Evolutionary conservation across 53 echinoderm and acorn worm species (phyloP), one percentile per base, ranked within the genome.

Genomic region (Paelopatides confundens): DNA sequence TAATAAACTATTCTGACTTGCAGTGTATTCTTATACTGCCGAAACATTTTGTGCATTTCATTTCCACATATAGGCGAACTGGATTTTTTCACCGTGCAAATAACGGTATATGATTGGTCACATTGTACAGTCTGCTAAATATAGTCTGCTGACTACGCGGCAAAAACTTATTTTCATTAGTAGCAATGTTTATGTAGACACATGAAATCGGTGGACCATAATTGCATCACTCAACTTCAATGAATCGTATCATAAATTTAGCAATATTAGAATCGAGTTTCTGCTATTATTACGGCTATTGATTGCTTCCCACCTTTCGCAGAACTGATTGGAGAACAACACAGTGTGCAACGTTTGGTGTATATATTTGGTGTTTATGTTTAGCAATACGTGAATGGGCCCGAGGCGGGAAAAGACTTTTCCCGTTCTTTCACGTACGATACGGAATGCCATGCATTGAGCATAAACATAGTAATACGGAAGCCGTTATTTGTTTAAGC

Each of bases 401-500:
- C 58, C 24, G 58, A 58, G 58, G 58, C 58, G 24, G 58, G 58
- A 58, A 6, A 58, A 23, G 58, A 58, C n/a, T 58, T 58, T 23
- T 5, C 21, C 58, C 21, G 58, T 21, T 58, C n/a, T 58, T 58
- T 23, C 58, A 58, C 58, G 58, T 58, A 58, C 58, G 58, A 58
- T 58, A 58, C 58, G 58, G 58, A 74, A 74, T 74, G 47, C 34
- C 23, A 10, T 74, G 74, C 40, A 39, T 28, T 39, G 74, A 40
- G 21, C 37, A 10, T 24, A 46, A 27, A 29, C 74, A 39, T 23
- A 26, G 74, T 40, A 46, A n/a, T 35, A 74, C 74, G 40, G 74
- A 74, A 74, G 74, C 74, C 40, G 74, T 11, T 74, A 74, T 74
- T 74, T 74, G 74, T 74, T 74, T 74, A 74, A 74, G 39, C 58